phyloP scores from a whole-genome alignment of 1,140 invertebrate genomes.

The Drosophila kikkawai region DNA sequence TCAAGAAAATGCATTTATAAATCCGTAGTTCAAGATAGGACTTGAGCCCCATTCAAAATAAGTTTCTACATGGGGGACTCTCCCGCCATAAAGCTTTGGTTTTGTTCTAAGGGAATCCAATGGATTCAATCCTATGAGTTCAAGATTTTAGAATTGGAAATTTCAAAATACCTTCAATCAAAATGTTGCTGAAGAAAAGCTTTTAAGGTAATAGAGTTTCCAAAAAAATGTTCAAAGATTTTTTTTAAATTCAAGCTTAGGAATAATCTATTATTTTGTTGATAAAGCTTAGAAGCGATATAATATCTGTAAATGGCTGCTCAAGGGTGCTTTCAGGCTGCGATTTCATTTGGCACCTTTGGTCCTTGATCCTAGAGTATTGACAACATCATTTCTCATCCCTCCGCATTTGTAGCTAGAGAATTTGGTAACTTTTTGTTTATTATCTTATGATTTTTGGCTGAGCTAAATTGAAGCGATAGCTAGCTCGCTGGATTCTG shows the following conservation, averaged over 20 bases:
- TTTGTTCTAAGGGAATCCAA: not conserved
- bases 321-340: not conserved
- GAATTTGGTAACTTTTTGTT: slow-evolving; percentile 4
- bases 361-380: not conserved
- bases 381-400: not conserved
- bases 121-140: not conserved
- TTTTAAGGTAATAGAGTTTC: not conserved
- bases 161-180: not conserved
- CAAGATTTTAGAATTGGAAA: not conserved
- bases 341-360: not conserved
- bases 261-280: not conserved
- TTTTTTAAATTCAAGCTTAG: not conserved
- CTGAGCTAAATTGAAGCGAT: not conserved
- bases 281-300: too few species aligned
- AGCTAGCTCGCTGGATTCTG: slow-evolving; percentile 11
- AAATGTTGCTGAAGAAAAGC: not conserved
- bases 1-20: not conserved
- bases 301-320: not conserved
- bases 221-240: not conserved
- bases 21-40: not conserved
- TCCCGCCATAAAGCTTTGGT: too few species aligned
- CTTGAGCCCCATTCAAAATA: not conserved
- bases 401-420: not conserved
- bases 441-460: slow-evolving; percentile 27
- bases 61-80: not conserved